Evolutionary conservation across 2,113 vertebrate genomes (phyloP), one percentile per base, ranked within the genome.

Genomic region (Semicossyphus pulcher): DNA sequence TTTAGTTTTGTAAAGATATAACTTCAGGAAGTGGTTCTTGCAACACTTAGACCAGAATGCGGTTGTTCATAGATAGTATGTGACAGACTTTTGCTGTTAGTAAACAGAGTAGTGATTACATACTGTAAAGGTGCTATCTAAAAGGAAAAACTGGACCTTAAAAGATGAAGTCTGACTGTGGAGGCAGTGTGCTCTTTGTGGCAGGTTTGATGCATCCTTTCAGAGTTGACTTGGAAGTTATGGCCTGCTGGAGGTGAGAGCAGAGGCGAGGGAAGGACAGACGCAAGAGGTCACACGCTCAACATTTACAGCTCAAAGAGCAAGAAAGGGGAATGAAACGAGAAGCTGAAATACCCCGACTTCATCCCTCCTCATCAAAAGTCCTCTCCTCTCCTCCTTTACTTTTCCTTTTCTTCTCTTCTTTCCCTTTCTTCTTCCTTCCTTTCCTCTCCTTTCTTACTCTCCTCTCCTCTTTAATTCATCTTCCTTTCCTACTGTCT

Each of bases 151-250:
- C 6, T 21, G 59, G 34, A 57, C 49, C 66, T 67, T 72, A 45
- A 71, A 54, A 73, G 74, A 36, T 34, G 36, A 69, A 53, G 57
- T 70, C 66, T 48, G 58, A 66, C 57, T 20, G 9, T 42, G 15
- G 32, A 73, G 26, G 41, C 11, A 37, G 45, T 57, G 62, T 64
- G 41, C 34, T 65, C 51, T 63, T 58, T 80, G 29, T 56, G 48
- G 60, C 34, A 53, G 63, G 61, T 60, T 60, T 63, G 69, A 65
- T 62, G 69, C 51, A n/a, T 81, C 65, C 54, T 75, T 77, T 78
- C 66, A 76, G 52, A 53, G 60, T 77, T 41, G 65, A 59, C 66
- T 63, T 57, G 58, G n/a, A 59, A 72, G 71, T 78, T 72, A 88
- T 86, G 83, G 72, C 80, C 49, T 57, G 51, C 41, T 66, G 66